phyloP scores from a whole-genome alignment of 2,888 invertebrate species.

The Melinaea menophilus region DNA sequence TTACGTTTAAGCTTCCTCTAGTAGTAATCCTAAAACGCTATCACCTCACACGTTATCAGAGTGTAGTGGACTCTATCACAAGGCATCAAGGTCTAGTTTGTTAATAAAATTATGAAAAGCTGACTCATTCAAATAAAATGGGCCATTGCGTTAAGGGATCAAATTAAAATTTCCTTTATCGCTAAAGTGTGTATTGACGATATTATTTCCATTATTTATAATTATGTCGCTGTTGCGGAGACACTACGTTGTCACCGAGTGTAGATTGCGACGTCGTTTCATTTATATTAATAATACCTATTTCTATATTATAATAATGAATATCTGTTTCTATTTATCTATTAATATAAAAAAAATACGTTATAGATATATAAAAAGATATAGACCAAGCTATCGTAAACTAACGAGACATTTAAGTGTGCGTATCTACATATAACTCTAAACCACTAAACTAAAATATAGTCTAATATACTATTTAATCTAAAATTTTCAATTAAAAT shows the following conservation, averaged over 20 bases:
- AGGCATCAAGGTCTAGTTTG: not conserved
- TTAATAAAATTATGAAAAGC: slow-evolving; percentile 6
- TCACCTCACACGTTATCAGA: not conserved
- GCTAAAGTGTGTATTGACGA: slow-evolving; percentile 17
- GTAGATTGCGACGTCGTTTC: not conserved
- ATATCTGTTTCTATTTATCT: no score
- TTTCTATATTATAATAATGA: no score
- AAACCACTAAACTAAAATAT: no score
- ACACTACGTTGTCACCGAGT: not conserved
- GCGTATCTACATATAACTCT: no score
- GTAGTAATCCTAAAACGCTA: slow-evolving; percentile 1
- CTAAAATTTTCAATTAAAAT: no score
- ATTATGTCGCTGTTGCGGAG: not conserved
- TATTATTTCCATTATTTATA: slow-evolving; percentile 14
- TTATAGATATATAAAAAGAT: no score
- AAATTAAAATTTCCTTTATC: slow-evolving; percentile 28
- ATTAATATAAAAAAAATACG: no score
- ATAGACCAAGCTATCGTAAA: no score
- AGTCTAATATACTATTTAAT: no score
- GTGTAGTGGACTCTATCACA: not conserved
- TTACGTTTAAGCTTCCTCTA: not conserved
- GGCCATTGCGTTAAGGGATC: slow-evolving; percentile 21
- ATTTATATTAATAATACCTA: no score
- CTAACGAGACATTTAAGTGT: no score
- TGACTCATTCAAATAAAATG: slow-evolving; percentile 23